Evolutionary conservation across 2,113 vertebrate genomes (phyloP).

Genomic region (Otocyon megalotis): DNA sequence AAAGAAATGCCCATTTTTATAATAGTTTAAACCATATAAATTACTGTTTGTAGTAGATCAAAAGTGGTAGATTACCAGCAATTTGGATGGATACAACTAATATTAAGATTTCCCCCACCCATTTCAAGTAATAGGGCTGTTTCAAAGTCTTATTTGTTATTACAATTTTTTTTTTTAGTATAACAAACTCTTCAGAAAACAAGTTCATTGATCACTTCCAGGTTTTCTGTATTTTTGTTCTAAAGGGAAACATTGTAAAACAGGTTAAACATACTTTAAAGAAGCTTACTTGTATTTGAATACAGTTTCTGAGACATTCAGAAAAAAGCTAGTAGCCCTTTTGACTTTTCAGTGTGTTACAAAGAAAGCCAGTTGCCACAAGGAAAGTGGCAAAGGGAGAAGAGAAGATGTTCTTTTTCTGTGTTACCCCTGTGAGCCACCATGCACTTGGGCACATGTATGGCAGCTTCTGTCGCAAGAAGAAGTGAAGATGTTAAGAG

Average conservation of each 20-base stretch:
- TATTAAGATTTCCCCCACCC: background rate
- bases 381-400: background rate
- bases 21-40: background rate
- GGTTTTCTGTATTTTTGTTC: background rate
- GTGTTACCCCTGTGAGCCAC: background rate
- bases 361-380: background rate
- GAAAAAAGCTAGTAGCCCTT: background rate
- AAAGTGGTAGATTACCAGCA: background rate
- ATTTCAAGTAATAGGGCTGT: background rate
- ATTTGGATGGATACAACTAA: background rate
- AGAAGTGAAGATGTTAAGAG: background rate
- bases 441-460: background rate
- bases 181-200: background rate
- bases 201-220: background rate
- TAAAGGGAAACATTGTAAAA: background rate
- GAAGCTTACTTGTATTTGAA: background rate
- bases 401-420: fast-evolving
- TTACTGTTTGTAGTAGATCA: background rate
- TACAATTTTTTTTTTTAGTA: background rate
- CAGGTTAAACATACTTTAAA: background rate
- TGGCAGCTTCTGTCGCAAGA: background rate
- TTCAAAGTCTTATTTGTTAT: background rate
- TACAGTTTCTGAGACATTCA: background rate
- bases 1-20: background rate
- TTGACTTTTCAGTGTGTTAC: background rate